Evolutionary conservation across 2,113 vertebrate genomes (phyloP).

Genomic region (Microcebus tavaratra): DNA sequence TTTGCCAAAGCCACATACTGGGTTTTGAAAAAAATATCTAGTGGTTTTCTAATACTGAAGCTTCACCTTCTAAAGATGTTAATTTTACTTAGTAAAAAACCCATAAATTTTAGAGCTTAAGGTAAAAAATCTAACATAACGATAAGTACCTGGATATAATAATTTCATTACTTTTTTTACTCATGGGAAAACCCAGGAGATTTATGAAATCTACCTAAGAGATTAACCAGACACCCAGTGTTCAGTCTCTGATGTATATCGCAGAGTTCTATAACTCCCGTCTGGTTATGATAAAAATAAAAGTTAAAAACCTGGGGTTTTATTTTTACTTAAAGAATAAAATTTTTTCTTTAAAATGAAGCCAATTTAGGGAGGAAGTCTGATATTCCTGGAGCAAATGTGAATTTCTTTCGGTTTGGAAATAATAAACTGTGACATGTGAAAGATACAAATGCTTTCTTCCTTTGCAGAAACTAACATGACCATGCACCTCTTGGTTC

Average conservation of each 20-base stretch:
- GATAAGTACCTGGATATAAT: slow-evolving; percentile 22
- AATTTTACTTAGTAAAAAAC: slow-evolving; percentile 17
- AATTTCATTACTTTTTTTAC: slow-evolving; percentile 14
- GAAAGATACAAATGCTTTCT: not conserved
- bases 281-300: slow-evolving; percentile 48
- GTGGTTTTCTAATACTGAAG: not conserved
- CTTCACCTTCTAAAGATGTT: slow-evolving; percentile 17
- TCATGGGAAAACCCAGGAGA: not conserved
- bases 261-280: not conserved
- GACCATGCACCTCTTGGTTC: not conserved
- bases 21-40: not conserved
- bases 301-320: slow-evolving; percentile 17
- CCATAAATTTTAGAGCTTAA: slow-evolving; percentile 7
- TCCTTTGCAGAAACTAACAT: not conserved
- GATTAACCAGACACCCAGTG: slow-evolving; percentile 51
- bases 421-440: not conserved
- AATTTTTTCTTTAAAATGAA: slow-evolving; percentile 57
- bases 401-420: not conserved
- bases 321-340: slow-evolving; percentile 44
- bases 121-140: not conserved
- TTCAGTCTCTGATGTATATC: not conserved
- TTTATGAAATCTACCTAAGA: slow-evolving; percentile 54
- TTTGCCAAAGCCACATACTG: not conserved
- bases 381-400: not conserved
- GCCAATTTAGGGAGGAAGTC: not conserved